Evolutionary conservation across 2,797 vertebrate genomes (phyloP), one percentile per base, ranked within the genome.

Genomic region (Apogon talboti): DNA sequence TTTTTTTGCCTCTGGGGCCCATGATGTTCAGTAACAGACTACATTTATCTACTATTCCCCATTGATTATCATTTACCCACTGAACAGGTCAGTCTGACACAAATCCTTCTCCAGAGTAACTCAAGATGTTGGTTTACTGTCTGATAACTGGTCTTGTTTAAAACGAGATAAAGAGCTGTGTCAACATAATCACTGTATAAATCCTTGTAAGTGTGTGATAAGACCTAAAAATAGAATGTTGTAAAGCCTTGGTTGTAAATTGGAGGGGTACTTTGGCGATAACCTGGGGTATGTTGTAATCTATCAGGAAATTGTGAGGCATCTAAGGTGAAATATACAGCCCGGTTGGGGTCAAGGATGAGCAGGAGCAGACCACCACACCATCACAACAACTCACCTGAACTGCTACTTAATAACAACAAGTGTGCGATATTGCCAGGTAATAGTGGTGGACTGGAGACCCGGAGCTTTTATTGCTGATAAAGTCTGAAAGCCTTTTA

Each of bases 401-500:
- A 76, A 79, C 75, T 63, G 62, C 66, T 40, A 56, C 82, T 82
- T 92, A 88, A 92, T 90, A 79, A 85, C 85, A 80, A 52, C 59
- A 75, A 28, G 76, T 60, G 82, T 74, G 76, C 66, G 41, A 66
- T 53, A 59, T 49, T 78, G 72, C 69, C 59, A 56, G 46, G 66
- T 87, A 81, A 85, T 76, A 71, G 64, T 60, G 53, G 68, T 15
- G 16, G 66, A 46, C 63, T 71, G 60, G 78, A 84, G 83, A 85
- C 87, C 82, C 74, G 87, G 82, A 65, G 91, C 93, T 92, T 93
- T 94, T 94, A 94, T 85, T 86, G 87, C 86, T 94, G 89, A 94
- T 94, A 89, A 92, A 92, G 90, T 92, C 92, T 94, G 92, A 94
- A 94, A 94, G 91, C 92, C 87, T 93, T 87, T 91, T 89, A 86